Percentiles rank a stretch among this genome's conserved stretches.
phyloP scores from a whole-genome alignment of 2,113 vertebrate species.

The Scatophagus argus region DNA sequence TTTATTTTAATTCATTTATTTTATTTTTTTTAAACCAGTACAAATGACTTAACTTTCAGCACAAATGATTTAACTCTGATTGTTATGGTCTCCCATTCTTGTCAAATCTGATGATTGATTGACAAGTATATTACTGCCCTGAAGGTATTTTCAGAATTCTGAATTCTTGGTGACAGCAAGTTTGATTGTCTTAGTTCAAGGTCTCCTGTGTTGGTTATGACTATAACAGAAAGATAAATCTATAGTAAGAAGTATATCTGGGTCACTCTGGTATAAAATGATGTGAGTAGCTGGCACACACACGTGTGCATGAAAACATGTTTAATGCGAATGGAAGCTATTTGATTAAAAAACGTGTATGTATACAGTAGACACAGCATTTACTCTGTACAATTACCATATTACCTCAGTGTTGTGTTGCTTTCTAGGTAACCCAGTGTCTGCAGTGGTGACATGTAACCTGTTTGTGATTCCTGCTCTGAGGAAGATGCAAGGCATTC shows the following conservation, averaged over 20 bases:
- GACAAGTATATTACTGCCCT: background rate
- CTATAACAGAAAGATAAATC: background rate
- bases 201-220: background rate
- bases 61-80: background rate
- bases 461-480: constrained; percentile 99
- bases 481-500: constrained; percentile 99
- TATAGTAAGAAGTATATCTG: background rate
- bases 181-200: background rate
- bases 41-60: too few species aligned
- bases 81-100: background rate
- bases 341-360: too few species aligned
- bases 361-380: background rate
- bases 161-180: background rate
- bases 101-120: background rate
- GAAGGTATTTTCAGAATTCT: background rate
- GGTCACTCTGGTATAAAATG: background rate
- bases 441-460: constrained; percentile 98
- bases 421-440: constrained; percentile 94
- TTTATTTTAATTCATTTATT: too few species aligned
- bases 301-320: background rate
- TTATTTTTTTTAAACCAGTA: too few species aligned
- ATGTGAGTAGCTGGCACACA: background rate
- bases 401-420: constrained; percentile 15
- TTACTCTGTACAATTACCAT: background rate
- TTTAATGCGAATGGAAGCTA: background rate